Conservation (phyloP, 2,797 vertebrate species). For the Hippocampus kuda region DNA sequence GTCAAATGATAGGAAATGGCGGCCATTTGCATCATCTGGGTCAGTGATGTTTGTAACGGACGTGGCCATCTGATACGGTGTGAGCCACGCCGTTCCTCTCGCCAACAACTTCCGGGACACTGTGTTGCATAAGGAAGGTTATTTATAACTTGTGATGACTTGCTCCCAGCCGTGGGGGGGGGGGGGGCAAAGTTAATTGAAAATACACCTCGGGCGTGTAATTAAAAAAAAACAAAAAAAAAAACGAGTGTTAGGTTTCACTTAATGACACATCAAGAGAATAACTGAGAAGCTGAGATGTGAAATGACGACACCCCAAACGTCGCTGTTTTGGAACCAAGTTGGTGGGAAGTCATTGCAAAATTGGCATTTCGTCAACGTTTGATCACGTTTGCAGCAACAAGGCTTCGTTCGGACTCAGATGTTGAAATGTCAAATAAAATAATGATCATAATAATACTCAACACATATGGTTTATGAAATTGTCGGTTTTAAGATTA, state of each 20-base stretch:
- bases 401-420: too few relatives aligned
- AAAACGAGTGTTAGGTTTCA: background rate
- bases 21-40: conserved; percentile 23
- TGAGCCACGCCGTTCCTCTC: background rate
- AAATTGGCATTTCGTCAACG: too few relatives aligned
- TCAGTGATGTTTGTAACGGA: conserved; percentile 6
- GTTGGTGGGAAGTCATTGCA: too few relatives aligned
- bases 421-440: too few relatives aligned
- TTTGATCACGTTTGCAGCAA: too few relatives aligned
- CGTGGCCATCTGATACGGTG: background rate
- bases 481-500: too few relatives aligned
- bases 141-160: conserved; percentile 1
- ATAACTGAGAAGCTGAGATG: background rate
- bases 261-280: background rate
- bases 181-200: conserved; percentile 23
- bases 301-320: background rate
- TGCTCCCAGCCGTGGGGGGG: conserved; percentile 19
- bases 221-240: too few relatives aligned
- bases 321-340: too few relatives aligned
- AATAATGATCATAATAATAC: too few relatives aligned
- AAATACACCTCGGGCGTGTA: background rate
- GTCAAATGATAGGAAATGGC: background rate
- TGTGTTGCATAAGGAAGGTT: background rate
- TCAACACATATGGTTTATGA: too few relatives aligned
- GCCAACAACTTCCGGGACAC: background rate